phyloP scores from a whole-genome alignment of 2,113 vertebrate species.

The Phodopus roborovskii region DNA sequence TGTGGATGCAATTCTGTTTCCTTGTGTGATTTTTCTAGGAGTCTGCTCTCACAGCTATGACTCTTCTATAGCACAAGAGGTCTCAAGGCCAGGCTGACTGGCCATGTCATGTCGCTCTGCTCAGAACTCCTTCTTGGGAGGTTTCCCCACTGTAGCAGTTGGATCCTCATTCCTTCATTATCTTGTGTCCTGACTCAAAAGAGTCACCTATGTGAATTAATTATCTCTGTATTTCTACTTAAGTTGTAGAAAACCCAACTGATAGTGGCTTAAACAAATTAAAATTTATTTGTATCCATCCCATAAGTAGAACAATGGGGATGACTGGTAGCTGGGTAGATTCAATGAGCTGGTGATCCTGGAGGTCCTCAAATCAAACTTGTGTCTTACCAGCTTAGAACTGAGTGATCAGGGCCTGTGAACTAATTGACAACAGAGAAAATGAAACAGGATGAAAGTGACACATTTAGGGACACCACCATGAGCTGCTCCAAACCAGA shows the following conservation, averaged over 20 bases:
- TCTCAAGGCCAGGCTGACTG: not conserved
- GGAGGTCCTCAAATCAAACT: not conserved
- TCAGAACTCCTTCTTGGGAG: not conserved
- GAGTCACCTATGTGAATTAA: not conserved
- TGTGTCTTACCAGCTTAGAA: not conserved
- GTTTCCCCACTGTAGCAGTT: accelerated
- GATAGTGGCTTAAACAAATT: not conserved
- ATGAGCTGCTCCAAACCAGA: not conserved
- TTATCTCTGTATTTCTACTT: not conserved
- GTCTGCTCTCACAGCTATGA: not conserved
- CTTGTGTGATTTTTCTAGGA: not conserved
- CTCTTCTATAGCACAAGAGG: not conserved
- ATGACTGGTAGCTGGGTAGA: not conserved
- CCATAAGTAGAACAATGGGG: not conserved
- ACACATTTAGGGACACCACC: not conserved
- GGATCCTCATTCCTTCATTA: not conserved
- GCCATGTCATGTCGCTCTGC: not conserved
- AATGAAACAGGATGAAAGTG: not conserved
- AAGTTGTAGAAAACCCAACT: not conserved
- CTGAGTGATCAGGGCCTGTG: not conserved
- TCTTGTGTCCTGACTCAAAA: not conserved
- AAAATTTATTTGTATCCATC: not conserved
- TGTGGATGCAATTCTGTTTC: not conserved
- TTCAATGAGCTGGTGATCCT: not conserved
- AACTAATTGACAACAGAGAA: not conserved